Evolutionary conservation across 2,113 vertebrate species (phyloP).

Genomic region (Jaculus jaculus): DNA sequence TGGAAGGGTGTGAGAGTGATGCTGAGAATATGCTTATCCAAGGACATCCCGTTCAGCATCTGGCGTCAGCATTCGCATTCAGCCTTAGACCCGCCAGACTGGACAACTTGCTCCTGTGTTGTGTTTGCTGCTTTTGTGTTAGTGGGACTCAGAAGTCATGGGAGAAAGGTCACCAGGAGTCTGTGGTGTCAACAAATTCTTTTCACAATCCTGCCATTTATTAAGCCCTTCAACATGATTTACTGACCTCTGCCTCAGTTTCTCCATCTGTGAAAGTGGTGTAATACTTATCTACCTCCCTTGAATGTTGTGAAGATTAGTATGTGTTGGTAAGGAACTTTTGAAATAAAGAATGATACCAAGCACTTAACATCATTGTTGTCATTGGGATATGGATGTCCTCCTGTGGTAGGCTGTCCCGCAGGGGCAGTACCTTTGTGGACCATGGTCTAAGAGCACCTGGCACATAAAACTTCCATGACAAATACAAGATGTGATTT

Average conservation of each 20-base stretch:
- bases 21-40: not conserved
- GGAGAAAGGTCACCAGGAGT: constrained; percentile 20
- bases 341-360: constrained; percentile 77
- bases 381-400: constrained; percentile 17
- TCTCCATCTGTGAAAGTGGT: constrained; percentile 74
- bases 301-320: constrained; percentile 74
- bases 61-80: not conserved
- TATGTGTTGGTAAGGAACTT: constrained; percentile 71
- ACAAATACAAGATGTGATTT: not conserved
- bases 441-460: not conserved
- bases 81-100: not conserved
- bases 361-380: constrained; percentile 67
- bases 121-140: not conserved
- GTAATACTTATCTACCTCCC: constrained; percentile 80
- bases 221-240: constrained; percentile 43
- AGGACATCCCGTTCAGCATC: not conserved
- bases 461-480: not conserved
- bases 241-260: constrained; percentile 67
- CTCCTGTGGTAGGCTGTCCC: not conserved
- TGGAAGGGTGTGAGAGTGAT: not conserved
- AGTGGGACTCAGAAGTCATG: constrained; percentile 11
- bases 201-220: constrained; percentile 48
- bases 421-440: not conserved
- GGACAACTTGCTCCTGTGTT: not conserved
- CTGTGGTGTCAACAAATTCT: not conserved